These are phyloP conservation scores for Spheniscus humboldti DNA, from an alignment of 2,797 vertebrate genomes.

Conservation along the genomic window DNA sequence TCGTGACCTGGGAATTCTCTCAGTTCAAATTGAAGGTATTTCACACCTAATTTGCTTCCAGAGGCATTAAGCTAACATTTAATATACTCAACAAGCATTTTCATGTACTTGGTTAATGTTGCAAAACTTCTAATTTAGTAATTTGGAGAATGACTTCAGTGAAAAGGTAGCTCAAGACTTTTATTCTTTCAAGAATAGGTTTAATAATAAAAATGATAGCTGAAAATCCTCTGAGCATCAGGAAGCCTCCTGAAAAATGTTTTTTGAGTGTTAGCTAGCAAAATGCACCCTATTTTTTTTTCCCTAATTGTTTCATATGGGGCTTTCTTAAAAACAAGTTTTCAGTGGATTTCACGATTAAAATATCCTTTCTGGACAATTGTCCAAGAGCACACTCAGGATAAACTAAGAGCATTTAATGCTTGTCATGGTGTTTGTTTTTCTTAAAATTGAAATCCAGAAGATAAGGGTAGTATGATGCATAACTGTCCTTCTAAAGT, in stretches of 20 bases:
- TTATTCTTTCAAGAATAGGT: background rate
- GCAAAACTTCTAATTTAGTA: background rate
- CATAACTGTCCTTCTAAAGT: background rate
- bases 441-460: background rate
- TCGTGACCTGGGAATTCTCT: conserved; percentile 95
- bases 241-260: background rate
- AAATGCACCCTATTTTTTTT: background rate
- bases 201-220: background rate
- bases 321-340: background rate
- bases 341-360: background rate
- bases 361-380: background rate
- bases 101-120: background rate
- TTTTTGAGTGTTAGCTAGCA: background rate
- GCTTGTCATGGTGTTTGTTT: background rate
- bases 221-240: background rate
- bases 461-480: background rate
- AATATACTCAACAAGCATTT: background rate
- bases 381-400: background rate
- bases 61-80: background rate
- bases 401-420: background rate
- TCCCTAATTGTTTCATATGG: background rate
- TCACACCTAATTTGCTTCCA: background rate
- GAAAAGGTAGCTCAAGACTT: background rate
- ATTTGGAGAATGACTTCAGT: background rate
- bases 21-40: conserved; percentile 96